Evolutionary conservation across 1,140 invertebrate genomes (phyloP).

Genomic region (Lepidurus couesii): DNA sequence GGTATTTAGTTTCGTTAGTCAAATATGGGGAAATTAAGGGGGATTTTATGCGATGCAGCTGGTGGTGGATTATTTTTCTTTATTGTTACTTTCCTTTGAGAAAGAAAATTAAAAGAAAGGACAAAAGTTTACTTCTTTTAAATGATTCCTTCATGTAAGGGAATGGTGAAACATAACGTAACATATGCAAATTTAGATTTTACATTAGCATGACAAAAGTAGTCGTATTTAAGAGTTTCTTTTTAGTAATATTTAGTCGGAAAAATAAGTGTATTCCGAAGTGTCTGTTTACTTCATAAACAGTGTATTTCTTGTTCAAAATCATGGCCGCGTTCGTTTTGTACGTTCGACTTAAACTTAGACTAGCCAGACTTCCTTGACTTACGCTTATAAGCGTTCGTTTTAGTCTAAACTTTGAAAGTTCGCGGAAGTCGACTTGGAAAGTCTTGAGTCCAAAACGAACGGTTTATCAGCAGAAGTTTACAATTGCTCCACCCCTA

Average conservation of each 20-base stretch:
- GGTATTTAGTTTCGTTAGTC: neutral
- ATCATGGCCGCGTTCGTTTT: neutral
- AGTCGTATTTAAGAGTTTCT: neutral
- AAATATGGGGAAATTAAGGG: neutral
- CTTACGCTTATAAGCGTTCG: neutral
- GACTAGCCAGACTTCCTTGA: no score
- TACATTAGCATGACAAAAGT: no score
- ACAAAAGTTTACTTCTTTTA: no score
- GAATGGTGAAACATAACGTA: no score
- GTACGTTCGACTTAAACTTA: no score
- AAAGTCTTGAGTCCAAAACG: no score
- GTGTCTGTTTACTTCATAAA: neutral
- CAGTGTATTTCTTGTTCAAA: neutral
- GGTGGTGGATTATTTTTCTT: neutral
- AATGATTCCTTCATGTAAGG: no score
- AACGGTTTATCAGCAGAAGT: no score
- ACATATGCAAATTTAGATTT: no score
- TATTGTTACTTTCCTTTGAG: no score
- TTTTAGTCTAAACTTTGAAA: neutral
- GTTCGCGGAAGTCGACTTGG: neutral
- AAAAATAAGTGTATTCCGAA: neutral
- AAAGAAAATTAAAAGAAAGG: no score
- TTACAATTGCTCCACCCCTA: no score
- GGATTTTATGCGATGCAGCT: conserved; percentile 5
- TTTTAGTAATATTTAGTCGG: neutral